Conservation (phyloP, 2,797 vertebrate genomes). For the Crenuchus spilurus region DNA sequence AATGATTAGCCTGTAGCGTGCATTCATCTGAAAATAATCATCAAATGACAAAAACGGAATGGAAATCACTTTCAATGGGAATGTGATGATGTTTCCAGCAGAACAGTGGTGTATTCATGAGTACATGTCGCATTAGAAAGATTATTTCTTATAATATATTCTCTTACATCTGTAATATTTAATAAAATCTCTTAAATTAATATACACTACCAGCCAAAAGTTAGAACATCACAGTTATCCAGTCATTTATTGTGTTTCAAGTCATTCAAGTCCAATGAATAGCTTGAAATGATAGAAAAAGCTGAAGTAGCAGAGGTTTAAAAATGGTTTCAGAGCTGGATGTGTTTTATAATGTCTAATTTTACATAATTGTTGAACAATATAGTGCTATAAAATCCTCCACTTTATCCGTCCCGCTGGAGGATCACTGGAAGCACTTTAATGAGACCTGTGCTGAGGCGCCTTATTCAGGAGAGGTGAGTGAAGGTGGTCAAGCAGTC, state of each 20-base stretch:
- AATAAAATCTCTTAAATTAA: too few relatives aligned
- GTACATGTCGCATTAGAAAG: too few relatives aligned
- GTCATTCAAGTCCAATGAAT: too few relatives aligned
- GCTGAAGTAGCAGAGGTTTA: too few relatives aligned
- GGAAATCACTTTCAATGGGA: not conserved
- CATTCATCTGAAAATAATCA: conserved; percentile 24
- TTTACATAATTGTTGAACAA: not conserved
- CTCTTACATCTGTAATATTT: too few relatives aligned
- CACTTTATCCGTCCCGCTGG: conserved; percentile 20
- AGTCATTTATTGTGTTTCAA: too few relatives aligned
- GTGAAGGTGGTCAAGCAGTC: conserved; percentile 36
- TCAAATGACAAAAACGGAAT: not conserved
- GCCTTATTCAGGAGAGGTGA: conserved; percentile 56
- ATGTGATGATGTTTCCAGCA: not conserved
- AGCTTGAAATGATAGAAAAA: too few relatives aligned
- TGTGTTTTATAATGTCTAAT: not conserved
- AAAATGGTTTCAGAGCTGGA: too few relatives aligned
- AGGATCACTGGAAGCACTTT: too few relatives aligned
- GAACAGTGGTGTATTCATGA: not conserved
- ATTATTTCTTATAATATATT: too few relatives aligned
- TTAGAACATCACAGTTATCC: too few relatives aligned
- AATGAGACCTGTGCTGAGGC: conserved; percentile 44
- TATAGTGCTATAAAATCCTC: not conserved
- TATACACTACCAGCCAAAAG: too few relatives aligned
- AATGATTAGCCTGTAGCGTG: conserved; percentile 13